Evolutionary conservation across 1,140 invertebrate genomes (phyloP), one percentile per base, ranked within the genome.

Genomic region (Drosophila elegans): DNA sequence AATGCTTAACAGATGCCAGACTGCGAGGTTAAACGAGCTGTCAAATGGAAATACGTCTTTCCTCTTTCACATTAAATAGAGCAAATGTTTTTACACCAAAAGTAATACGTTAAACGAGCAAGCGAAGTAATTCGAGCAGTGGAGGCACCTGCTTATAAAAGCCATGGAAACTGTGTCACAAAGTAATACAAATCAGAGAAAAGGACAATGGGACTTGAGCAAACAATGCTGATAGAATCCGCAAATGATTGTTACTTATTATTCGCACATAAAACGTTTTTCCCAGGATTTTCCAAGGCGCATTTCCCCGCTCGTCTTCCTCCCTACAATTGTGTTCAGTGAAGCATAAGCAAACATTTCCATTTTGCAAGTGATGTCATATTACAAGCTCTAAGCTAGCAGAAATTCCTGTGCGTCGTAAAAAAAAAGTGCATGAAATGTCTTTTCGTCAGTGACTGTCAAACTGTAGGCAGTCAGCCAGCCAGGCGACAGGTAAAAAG

Each of bases 341-440:
- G 68, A 68, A 66, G 66, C 66, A 71, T 72, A 71, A 71, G 55
- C 67, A 72, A 72, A 72, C 57, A 77, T 78, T 78, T 78, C 56
- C 74, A 69, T 77, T 75, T 56, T 66, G 42, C 69, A 56, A 60
- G 42, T 34, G 68, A 72, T 78, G 74, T 78, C 74, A 68, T 77
- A 77, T 77, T 77, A 76, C 74, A 77, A 51, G 73, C 73, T 61
- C 62, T 69, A 68, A 64, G 48, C 71, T 63, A 12, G 29, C 7
- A 34, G 13, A 38, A 69, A 69, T 69, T 72, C 68, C 66, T 71
- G 68, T 36, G 68, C 44, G 44, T 72, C 64, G 32, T 71, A 72
- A 72, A 72, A 69, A 69, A 71, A 72, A 72, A 72, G 68, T 72
- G 68, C 68, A 72, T 72, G 71, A 73, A 73, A 72, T 73, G 69